A percentile compares a stretch with the other conserved stretches of the same genome.
phyloP scores from a whole-genome alignment of 2,113 vertebrate genomes.

The Cyanoliseus patagonus region DNA sequence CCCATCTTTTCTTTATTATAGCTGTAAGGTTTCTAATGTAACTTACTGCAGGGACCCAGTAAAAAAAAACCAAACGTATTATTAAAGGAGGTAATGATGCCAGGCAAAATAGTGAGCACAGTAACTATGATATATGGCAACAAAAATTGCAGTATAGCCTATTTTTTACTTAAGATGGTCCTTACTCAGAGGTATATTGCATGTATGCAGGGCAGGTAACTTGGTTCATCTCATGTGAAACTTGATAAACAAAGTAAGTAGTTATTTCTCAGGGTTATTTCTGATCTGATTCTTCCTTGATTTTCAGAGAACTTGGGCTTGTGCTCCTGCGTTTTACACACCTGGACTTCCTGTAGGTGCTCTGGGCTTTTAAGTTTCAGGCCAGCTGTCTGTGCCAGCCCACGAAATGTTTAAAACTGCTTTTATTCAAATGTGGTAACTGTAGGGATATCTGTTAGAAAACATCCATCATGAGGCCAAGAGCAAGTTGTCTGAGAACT shows the following conservation, averaged over 20 bases:
- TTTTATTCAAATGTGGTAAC: background rate
- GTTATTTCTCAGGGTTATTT: background rate
- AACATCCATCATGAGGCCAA: background rate
- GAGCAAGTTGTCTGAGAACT: background rate
- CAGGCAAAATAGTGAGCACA: background rate
- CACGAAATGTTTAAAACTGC: background rate
- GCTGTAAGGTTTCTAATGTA: background rate
- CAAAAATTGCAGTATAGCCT: background rate
- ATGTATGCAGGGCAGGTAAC: background rate
- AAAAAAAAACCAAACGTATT: background rate
- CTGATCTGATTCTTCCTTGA: background rate
- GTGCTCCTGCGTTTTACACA: background rate
- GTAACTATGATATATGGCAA: background rate
- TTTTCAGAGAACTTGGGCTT: background rate
- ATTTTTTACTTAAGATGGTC: background rate
- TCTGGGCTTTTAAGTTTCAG: background rate
- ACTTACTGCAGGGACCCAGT: fast-evolving
- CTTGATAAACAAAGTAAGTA: background rate
- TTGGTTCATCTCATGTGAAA: background rate
- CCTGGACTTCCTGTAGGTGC: background rate
- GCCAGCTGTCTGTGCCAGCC: background rate
- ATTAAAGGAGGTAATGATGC: background rate
- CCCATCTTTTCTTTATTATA: background rate
- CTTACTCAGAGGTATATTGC: background rate
- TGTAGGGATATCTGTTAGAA: background rate